A percentile compares a stretch with the other conserved stretches of the same genome.
phyloP scores from a whole-genome alignment of 1,140 invertebrate species.

The Zaprionus taronus region DNA sequence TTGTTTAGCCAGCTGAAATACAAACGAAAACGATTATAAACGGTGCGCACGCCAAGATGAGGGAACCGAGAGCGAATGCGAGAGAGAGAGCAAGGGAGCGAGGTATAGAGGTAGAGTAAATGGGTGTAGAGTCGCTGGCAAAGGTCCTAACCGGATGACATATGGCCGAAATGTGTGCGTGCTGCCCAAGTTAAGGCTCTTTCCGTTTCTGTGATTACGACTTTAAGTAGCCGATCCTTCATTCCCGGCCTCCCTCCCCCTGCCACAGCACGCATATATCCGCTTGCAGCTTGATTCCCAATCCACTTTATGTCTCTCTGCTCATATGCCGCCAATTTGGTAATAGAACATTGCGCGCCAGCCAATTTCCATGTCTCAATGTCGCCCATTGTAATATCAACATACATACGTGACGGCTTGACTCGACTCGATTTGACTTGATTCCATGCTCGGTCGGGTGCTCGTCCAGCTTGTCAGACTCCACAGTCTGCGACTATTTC shows the following conservation, averaged over 20 bases:
- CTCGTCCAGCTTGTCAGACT: not conserved
- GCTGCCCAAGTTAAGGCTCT: conserved; percentile 14
- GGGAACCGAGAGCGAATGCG: not conserved
- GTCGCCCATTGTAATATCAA: conserved; percentile 4
- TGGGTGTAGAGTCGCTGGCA: not conserved
- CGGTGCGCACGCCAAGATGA: conserved; percentile 1
- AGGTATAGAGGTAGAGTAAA: too few species aligned
- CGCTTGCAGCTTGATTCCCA: not conserved
- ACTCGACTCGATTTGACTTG: not conserved
- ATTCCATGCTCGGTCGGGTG: not conserved
- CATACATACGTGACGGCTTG: not conserved
- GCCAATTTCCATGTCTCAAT: conserved; percentile 14
- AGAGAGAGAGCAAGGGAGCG: not conserved
- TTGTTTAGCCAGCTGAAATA: conserved; percentile 42
- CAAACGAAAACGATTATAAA: conserved; percentile 37
- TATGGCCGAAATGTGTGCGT: conserved; percentile 41
- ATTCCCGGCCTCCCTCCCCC: not conserved
- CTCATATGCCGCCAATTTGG: conserved; percentile 29
- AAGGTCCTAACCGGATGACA: conserved; percentile 33
- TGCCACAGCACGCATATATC: not conserved
- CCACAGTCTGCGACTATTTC: not conserved
- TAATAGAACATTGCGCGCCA: conserved; percentile 22
- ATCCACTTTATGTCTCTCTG: conserved; percentile 7
- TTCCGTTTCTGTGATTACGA: conserved; percentile 38
- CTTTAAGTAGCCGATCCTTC: conserved; percentile 40